phyloP scores from a whole-genome alignment of 2,797 vertebrate species.

The Hippopotamyrus pictus region DNA sequence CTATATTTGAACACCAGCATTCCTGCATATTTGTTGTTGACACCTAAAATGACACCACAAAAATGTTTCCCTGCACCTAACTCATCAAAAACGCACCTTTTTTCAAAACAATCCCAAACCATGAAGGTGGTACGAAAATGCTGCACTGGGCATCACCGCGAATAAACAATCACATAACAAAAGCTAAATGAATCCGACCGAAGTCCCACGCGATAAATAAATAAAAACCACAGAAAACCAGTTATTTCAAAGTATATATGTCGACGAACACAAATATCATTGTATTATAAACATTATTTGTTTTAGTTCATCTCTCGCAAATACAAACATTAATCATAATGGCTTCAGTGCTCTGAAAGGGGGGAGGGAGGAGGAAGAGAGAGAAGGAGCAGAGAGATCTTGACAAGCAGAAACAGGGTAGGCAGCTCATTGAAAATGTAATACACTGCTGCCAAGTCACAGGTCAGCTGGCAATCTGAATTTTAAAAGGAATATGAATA shows the following conservation, averaged over 20 bases:
- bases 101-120: constrained; percentile 32
- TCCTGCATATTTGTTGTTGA: constrained; percentile 76
- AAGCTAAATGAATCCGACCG: constrained; percentile 74
- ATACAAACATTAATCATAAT: constrained; percentile 13
- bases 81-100: constrained; percentile 47
- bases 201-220: constrained; percentile 54
- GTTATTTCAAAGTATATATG: constrained; percentile 12
- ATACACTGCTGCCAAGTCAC: constrained; percentile 97
- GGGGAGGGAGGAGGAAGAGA: constrained; percentile 50
- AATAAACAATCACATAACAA: constrained; percentile 62
- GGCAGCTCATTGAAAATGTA: constrained; percentile 99
- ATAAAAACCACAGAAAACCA: constrained; percentile 59
- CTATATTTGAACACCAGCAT: constrained; percentile 71
- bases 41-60: constrained; percentile 77
- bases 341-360: constrained; percentile 15
- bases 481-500: constrained; percentile 99
- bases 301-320: constrained; percentile 13
- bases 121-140: constrained; percentile 22
- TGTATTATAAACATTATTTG: constrained; percentile 14
- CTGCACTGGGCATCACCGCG: constrained; percentile 21
- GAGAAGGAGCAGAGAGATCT: constrained; percentile 56
- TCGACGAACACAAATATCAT: constrained; percentile 1
- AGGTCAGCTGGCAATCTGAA: constrained; percentile 99
- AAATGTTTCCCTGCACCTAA: constrained; percentile 58
- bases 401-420: constrained; percentile 68